A percentile compares a stretch with the other conserved stretches of the same genome.
Evolutionary conservation across 35 echinoderm and acorn worm genomes (phyloP).

Genomic region (Strongylocentrotus purpuratus): DNA sequence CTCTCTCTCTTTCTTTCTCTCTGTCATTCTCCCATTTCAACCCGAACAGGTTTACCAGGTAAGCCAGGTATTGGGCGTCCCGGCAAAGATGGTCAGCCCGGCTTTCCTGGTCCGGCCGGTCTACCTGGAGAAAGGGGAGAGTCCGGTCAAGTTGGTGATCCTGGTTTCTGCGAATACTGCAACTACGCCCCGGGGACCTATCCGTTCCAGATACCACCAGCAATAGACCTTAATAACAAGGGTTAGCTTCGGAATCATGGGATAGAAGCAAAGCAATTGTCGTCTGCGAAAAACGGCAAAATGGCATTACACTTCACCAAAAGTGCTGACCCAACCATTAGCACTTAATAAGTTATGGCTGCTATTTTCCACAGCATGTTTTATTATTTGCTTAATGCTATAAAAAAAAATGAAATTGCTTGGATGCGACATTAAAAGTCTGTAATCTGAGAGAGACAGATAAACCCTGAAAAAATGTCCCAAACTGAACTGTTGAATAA

Average conservation of each 20-base stretch:
- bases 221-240: slow-evolving; percentile 26
- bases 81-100: slow-evolving; percentile 12
- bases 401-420: no score
- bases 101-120: slow-evolving; percentile 11
- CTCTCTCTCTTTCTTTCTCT: neutral
- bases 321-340: no score
- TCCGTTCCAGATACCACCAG: slow-evolving; percentile 24
- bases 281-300: neutral
- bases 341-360: no score
- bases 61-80: slow-evolving; percentile 33
- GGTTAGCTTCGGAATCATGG: neutral
- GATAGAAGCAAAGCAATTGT: neutral
- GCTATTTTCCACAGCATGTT: no score
- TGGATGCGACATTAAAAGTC: no score
- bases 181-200: slow-evolving; percentile 35
- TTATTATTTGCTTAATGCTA: no score
- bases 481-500: no score
- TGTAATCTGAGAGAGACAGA: no score
- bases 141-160: neutral
- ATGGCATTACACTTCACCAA: neutral
- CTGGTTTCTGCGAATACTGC: slow-evolving; percentile 31
- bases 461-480: no score
- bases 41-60: neutral
- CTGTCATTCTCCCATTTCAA: neutral
- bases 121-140: neutral